Percentiles rank a stretch among this genome's conserved stretches.
These are phyloP conservation scores for Helicolenus hilgendorfi DNA, from an alignment of 2,797 vertebrate species.

Conservation along the genomic window DNA sequence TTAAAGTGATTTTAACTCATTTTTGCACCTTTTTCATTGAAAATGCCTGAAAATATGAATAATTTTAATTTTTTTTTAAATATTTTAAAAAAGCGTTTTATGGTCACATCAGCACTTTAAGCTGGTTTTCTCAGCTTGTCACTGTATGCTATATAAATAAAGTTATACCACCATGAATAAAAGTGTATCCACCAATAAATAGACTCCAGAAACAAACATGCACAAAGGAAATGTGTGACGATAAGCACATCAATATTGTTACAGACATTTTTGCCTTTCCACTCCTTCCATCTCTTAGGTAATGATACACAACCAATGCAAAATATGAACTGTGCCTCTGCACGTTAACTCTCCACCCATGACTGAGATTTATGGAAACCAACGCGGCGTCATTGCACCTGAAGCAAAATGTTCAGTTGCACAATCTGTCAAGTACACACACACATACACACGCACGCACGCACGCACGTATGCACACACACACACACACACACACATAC, in stretches of 20 bases:
- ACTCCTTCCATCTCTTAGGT: not conserved
- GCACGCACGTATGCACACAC: not conserved
- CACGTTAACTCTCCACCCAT: constrained; percentile 45
- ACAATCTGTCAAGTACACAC: constrained; percentile 18
- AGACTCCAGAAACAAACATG: not conserved
- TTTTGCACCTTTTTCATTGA: not conserved
- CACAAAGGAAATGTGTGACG: no score
- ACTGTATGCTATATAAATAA: not conserved
- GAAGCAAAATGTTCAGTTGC: constrained; percentile 48
- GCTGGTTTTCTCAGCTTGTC: not conserved
- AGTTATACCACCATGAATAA: not conserved
- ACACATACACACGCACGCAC: not conserved
- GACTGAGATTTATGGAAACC: constrained; percentile 58
- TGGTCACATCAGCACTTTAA: not conserved
- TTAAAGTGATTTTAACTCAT: not conserved
- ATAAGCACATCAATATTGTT: not conserved
- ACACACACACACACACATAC: no score
- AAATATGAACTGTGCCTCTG: constrained; percentile 32
- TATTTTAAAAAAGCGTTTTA: not conserved
- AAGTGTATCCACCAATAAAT: not conserved
- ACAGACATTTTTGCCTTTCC: constrained; percentile 4
- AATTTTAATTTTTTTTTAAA: not conserved
- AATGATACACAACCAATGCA: constrained; percentile 17
- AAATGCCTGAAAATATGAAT: not conserved
- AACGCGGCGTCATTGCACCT: constrained; percentile 52